Evolutionary conservation across 2,113 vertebrate species (phyloP).

Genomic region (Nycticorax nycticorax): DNA sequence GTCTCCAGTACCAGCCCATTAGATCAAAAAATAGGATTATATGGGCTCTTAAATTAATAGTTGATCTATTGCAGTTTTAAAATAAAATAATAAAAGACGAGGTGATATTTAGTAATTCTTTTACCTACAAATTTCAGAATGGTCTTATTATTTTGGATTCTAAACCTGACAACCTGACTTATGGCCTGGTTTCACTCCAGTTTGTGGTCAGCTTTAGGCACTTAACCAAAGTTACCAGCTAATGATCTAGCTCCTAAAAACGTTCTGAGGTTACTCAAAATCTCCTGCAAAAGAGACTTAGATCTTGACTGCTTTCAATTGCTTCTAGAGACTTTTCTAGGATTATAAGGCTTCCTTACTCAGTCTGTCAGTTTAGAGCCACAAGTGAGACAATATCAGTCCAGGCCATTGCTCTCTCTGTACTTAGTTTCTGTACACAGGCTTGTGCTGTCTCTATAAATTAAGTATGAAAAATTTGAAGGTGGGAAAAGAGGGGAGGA

Average conservation of each 20-base stretch:
- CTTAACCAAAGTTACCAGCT: background rate
- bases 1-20: background rate
- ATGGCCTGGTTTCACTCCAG: background rate
- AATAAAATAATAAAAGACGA: background rate
- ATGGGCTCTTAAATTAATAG: background rate
- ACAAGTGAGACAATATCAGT: background rate
- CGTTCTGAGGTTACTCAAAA: background rate
- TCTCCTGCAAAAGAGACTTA: rapidly evolving
- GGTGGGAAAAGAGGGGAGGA: background rate
- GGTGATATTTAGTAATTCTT: background rate
- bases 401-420: background rate
- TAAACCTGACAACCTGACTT: background rate
- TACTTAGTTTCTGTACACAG: background rate
- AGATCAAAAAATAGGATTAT: background rate
- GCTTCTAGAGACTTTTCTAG: background rate
- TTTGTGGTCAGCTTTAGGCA: background rate
- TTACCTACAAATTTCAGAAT: background rate
- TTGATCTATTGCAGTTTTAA: background rate
- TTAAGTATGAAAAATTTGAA: background rate
- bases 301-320: background rate
- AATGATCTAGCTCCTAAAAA: background rate
- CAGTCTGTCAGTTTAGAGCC: background rate
- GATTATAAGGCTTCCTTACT: background rate
- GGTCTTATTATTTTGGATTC: background rate
- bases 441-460: background rate